Conservation (phyloP, 2,797 vertebrate genomes). For the Parauchenoglanis punctatus region DNA sequence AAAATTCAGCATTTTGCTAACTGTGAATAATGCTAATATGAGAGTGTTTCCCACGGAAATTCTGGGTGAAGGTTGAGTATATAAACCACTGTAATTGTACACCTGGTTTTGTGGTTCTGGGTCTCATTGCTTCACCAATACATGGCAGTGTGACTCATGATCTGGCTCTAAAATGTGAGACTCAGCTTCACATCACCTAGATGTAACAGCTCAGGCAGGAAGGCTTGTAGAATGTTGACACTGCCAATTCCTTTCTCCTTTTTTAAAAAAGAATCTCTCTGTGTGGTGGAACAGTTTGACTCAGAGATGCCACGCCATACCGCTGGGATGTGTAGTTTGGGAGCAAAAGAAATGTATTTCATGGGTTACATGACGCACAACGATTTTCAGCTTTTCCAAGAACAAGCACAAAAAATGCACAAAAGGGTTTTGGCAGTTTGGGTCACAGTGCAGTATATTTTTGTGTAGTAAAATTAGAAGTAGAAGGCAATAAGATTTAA, state of each 20-base stretch:
- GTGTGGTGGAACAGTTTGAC: constrained; percentile 4
- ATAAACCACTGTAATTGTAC: constrained; percentile 3
- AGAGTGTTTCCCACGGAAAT: not conserved
- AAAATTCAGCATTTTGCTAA: not conserved
- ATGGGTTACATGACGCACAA: not conserved
- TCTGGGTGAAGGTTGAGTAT: not conserved
- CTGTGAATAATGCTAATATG: not conserved
- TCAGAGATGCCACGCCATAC: not conserved
- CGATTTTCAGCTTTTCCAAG: not conserved
- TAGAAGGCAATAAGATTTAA: not conserved
- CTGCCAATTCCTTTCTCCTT: not conserved
- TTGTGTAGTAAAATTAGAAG: not conserved
- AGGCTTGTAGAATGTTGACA: not conserved
- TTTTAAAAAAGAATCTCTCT: not conserved
- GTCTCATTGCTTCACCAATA: not conserved
- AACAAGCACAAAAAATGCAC: not conserved
- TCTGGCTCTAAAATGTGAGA: not conserved
- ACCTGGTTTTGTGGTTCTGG: not conserved
- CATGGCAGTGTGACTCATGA: not conserved
- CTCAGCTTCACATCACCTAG: not conserved
- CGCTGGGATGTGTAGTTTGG: constrained; percentile 4
- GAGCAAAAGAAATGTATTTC: not conserved
- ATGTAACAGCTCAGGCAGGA: not conserved
- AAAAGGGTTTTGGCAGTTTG: constrained; percentile 8
- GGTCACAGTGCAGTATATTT: not conserved